These are phyloP conservation scores for Apis cerana DNA, from an alignment of 1,140 invertebrate genomes.

Conservation along the genomic window DNA sequence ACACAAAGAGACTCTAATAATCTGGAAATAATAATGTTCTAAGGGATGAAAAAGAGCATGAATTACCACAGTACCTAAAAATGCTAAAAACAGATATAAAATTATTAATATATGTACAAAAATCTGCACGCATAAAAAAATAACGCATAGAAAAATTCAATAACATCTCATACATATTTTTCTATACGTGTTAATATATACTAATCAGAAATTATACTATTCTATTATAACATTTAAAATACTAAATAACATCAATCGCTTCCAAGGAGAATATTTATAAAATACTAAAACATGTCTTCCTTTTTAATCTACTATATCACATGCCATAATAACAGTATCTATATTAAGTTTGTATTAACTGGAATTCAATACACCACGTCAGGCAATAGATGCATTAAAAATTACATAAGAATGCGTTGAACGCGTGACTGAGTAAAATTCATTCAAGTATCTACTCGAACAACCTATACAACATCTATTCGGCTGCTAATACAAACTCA, in stretches of 20 bases:
- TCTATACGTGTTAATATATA: background rate
- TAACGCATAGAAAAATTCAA: background rate
- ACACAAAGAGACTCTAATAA: constrained; percentile 35
- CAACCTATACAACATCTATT: constrained; percentile 77
- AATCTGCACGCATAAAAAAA: background rate
- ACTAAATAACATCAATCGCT: constrained; percentile 6
- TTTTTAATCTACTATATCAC: constrained; percentile 25
- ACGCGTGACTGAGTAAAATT: constrained; percentile 54
- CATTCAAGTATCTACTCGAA: constrained; percentile 72
- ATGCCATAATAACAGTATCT: constrained; percentile 42
- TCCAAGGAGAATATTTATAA: constrained; percentile 28
- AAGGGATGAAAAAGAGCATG: constrained; percentile 36
- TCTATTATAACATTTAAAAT: constrained; percentile 37
- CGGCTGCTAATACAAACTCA: constrained; percentile 76
- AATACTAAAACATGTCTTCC: background rate
- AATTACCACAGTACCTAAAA: constrained; percentile 14
- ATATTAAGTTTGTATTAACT: constrained; percentile 61
- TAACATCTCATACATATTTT: background rate
- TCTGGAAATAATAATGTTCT: constrained; percentile 48
- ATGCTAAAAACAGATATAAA: background rate
- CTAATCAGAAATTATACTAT: constrained; percentile 2
- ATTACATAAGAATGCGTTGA: constrained; percentile 61
- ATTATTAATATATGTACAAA: constrained; percentile 1
- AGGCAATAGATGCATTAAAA: constrained; percentile 75
- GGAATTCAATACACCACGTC: constrained; percentile 30